Percentiles rank a stretch among this genome's conserved stretches.
Evolutionary conservation across 2,797 vertebrate species (phyloP).

Genomic region (Cygnus olor): DNA sequence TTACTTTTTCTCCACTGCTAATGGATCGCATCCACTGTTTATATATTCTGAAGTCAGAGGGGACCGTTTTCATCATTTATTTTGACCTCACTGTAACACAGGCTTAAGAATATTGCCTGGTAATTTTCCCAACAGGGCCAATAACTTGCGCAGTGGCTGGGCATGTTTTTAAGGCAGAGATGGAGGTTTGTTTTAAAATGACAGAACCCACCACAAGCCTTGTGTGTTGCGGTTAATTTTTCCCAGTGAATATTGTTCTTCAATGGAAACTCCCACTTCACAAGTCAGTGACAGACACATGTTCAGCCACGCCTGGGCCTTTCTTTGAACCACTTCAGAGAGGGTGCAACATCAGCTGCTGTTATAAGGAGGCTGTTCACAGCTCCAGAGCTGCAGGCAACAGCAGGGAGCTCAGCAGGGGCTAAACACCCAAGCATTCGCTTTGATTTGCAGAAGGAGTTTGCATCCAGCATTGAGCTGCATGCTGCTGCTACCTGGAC

Average conservation of each 20-base stretch:
- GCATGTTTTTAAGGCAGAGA: not conserved
- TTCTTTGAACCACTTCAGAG: constrained; percentile 20
- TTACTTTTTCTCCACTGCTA: not conserved
- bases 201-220: not conserved
- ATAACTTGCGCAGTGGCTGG: not conserved
- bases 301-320: not conserved
- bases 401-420: constrained; percentile 29
- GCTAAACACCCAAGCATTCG: not conserved
- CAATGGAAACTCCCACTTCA: not conserved
- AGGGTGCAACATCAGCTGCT: not conserved
- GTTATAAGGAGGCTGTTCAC: not conserved
- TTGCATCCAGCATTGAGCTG: not conserved
- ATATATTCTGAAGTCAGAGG: not conserved
- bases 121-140: not conserved
- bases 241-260: not conserved
- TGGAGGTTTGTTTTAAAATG: not conserved
- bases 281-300: not conserved
- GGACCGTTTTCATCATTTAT: not conserved
- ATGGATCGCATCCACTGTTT: not conserved
- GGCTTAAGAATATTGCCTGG: not conserved
- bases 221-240: not conserved
- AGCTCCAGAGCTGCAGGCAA: not conserved
- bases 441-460: constrained; percentile 24
- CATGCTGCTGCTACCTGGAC: not conserved
- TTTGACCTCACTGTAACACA: not conserved